These are phyloP conservation scores for Pristionchus exspectatus DNA, from an alignment of 2,888 invertebrate species.

Conservation along the genomic window DNA sequence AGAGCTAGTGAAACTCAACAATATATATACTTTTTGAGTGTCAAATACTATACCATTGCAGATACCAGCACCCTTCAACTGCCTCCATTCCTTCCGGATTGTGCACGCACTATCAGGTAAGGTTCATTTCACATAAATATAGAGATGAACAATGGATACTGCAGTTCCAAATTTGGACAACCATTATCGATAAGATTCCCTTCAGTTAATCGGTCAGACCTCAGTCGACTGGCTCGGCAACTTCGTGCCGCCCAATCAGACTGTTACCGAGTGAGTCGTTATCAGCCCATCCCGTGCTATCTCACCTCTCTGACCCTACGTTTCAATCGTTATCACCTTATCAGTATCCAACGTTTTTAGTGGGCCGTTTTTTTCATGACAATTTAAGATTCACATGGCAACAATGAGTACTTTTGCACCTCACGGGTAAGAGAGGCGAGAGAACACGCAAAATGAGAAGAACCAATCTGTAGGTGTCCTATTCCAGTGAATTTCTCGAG, in stretches of 20 bases:
- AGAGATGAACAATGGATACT: too few relatives aligned
- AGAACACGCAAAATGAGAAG: too few relatives aligned
- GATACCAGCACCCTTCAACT: background rate
- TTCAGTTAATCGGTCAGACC: background rate
- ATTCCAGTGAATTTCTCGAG: background rate
- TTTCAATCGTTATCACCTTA: too few relatives aligned
- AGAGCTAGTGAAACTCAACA: background rate
- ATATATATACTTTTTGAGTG: background rate
- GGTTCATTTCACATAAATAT: too few relatives aligned
- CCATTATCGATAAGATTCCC: too few relatives aligned
- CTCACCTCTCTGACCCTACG: too few relatives aligned
- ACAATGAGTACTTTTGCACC: background rate
- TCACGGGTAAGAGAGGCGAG: too few relatives aligned
- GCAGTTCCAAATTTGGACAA: too few relatives aligned
- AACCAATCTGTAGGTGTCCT: background rate
- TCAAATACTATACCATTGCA: background rate
- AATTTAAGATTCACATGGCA: background rate
- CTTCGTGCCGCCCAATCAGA: constrained; percentile 34
- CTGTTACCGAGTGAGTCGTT: background rate
- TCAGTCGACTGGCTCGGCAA: constrained; percentile 38
- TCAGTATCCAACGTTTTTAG: too few relatives aligned
- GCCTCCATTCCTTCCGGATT: constrained; percentile 20
- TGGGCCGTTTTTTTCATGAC: too few relatives aligned
- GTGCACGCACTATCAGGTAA: constrained; percentile 47
- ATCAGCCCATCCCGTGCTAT: too few relatives aligned